Conservation (phyloP, 2,888 invertebrate genomes). For the Carpatolechia fugitivella region DNA sequence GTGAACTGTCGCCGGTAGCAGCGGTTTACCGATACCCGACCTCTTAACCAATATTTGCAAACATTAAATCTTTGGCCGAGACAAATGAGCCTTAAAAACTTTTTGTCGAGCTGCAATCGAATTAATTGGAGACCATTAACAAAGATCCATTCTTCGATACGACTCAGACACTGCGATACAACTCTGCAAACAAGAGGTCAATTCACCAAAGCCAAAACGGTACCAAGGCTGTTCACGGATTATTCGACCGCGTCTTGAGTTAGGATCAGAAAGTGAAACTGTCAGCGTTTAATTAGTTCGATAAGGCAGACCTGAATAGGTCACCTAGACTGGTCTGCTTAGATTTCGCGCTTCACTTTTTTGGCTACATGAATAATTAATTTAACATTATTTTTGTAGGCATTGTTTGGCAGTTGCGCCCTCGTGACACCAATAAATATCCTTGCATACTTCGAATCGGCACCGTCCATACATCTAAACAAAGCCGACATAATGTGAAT, state of each 20-base stretch:
- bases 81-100: conserved; percentile 42
- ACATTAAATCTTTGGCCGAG: conserved; percentile 49
- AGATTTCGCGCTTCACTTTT: conserved; percentile 54
- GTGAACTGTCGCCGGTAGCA: conserved; percentile 36
- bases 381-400: conserved; percentile 42
- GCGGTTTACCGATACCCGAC: conserved; percentile 63
- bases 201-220: conserved; percentile 39
- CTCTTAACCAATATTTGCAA: conserved; percentile 66
- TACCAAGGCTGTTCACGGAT: conserved; percentile 56
- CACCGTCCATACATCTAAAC: conserved; percentile 34
- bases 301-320: conserved; percentile 56
- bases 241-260: conserved; percentile 36
- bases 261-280: conserved; percentile 64
- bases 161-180: conserved; percentile 20
- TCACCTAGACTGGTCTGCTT: conserved; percentile 49
- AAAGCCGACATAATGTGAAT: conserved; percentile 23
- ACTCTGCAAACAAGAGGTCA: conserved; percentile 20
- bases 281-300: conserved; percentile 56
- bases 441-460: conserved; percentile 33
- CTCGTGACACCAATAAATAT: conserved; percentile 63
- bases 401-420: conserved; percentile 55
- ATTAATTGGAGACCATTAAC: conserved; percentile 36
- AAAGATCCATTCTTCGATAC: conserved; percentile 25
- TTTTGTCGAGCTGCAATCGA: conserved; percentile 32
- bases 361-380: conserved; percentile 64